phyloP scores from a whole-genome alignment of 2,113 vertebrate species.

The Marmota monax region DNA sequence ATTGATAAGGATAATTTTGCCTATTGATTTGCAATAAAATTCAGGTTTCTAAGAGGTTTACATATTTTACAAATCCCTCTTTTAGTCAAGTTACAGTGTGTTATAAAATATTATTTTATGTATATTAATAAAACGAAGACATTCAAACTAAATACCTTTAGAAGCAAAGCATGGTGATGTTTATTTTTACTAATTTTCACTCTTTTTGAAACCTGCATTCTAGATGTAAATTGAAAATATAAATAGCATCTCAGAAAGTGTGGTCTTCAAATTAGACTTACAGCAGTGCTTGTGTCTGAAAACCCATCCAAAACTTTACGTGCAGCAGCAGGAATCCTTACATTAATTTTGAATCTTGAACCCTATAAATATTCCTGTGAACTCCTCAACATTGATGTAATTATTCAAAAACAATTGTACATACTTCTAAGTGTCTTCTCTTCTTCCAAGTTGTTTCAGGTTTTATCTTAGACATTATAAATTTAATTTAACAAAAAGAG shows the following conservation, averaged over 20 bases:
- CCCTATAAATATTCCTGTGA: not conserved
- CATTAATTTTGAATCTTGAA: no score
- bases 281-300: no score
- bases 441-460: not conserved
- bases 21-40: not conserved
- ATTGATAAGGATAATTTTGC: not conserved
- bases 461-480: no score
- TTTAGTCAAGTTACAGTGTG: not conserved
- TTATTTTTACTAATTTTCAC: not conserved
- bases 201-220: not conserved
- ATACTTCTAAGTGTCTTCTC: not conserved
- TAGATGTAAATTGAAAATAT: not conserved
- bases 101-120: not conserved
- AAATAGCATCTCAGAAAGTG: not conserved
- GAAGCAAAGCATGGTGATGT: not conserved
- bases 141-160: not conserved
- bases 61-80: not conserved
- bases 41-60: not conserved
- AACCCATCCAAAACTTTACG: no score
- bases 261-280: not conserved
- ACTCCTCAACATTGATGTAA: not conserved
- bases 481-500: not conserved
- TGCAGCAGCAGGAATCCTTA: no score
- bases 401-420: not conserved
- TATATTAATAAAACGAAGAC: not conserved